Conservation (phyloP, 2,888 invertebrate species). For the Antitype chi region DNA sequence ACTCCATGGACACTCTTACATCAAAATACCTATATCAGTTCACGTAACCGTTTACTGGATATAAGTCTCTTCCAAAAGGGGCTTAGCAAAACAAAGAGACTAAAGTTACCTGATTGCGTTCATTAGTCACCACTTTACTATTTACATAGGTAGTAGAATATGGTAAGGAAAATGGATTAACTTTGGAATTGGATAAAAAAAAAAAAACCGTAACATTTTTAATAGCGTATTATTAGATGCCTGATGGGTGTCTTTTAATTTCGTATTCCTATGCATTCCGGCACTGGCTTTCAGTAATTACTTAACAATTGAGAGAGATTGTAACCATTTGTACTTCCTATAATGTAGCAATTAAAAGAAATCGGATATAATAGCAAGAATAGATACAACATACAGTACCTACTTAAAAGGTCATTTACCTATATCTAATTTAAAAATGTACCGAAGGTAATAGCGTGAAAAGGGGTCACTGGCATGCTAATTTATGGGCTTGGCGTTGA, state of each 20-base stretch:
- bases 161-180: not conserved
- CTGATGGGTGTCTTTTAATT: not conserved
- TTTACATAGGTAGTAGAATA: not conserved
- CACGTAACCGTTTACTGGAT: not conserved
- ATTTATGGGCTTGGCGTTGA: conserved; percentile 60
- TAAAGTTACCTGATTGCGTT: not conserved
- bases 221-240: not conserved
- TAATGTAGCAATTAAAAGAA: too few species aligned
- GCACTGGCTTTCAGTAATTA: not conserved
- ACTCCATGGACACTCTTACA: too few species aligned
- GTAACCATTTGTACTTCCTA: too few species aligned
- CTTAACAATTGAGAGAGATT: not conserved
- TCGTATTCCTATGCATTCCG: not conserved
- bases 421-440: conserved; percentile 38
- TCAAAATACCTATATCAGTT: not conserved
- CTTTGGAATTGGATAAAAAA: not conserved
- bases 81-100: not conserved
- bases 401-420: conserved; percentile 2
- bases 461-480: conserved; percentile 65
- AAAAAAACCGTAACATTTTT: not conserved
- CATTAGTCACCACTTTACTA: not conserved
- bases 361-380: not conserved
- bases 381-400: not conserved
- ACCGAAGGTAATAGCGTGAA: conserved; percentile 45
- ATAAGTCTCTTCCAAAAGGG: not conserved